phyloP scores from a whole-genome alignment of 2,888 invertebrate species.

The Blastobasis adustella region DNA sequence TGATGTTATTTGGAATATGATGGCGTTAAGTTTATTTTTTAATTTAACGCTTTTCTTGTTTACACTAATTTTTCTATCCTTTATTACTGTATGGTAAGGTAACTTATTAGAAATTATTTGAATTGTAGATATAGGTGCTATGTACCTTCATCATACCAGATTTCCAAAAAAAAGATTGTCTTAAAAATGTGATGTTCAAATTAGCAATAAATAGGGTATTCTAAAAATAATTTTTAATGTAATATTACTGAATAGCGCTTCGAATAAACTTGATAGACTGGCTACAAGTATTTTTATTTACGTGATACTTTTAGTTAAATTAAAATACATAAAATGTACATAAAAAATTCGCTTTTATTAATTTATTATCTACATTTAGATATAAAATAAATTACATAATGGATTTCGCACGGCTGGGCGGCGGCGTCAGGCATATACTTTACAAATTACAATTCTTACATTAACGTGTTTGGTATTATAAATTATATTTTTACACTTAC shows the following conservation, averaged over 20 bases:
- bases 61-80: too few relatives aligned
- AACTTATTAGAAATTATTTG: too few relatives aligned
- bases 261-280: slow-evolving; percentile 37
- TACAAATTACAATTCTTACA: slow-evolving; percentile 8
- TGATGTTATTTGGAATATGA: too few relatives aligned
- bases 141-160: too few relatives aligned
- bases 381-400: slow-evolving; percentile 74
- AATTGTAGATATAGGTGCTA: too few relatives aligned
- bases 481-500: background rate
- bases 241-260: slow-evolving; percentile 21
- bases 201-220: slow-evolving; percentile 31
- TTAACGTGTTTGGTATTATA: slow-evolving; percentile 7
- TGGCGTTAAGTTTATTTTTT: too few relatives aligned
- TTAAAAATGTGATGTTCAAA: slow-evolving; percentile 25
- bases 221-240: too few relatives aligned
- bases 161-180: background rate
- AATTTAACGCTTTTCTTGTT: background rate
- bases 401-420: slow-evolving; percentile 43
- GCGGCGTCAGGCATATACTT: slow-evolving; percentile 33
- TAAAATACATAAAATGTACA: slow-evolving; percentile 38
- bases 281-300: slow-evolving; percentile 9
- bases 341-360: slow-evolving; percentile 61
- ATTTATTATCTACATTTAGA: slow-evolving; percentile 69
- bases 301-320: slow-evolving; percentile 7
- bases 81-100: too few relatives aligned